phyloP scores from a whole-genome alignment of 2,797 vertebrate species.

The Alauda arvensis region DNA sequence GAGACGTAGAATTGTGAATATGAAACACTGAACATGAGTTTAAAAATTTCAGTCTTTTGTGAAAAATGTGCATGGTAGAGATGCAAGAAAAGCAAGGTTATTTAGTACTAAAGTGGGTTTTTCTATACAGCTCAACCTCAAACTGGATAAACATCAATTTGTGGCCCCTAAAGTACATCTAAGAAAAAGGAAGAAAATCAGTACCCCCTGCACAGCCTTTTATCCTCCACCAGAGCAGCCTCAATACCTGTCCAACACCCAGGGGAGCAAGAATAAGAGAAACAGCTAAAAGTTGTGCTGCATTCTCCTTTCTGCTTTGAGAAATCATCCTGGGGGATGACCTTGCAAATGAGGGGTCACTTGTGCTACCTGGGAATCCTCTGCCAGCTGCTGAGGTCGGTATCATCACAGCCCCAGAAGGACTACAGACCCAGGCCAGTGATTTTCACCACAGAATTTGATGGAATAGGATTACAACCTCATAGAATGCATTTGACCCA shows the following conservation, averaged over 20 bases:
- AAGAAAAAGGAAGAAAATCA: neutral
- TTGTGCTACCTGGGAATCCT: neutral
- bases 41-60: neutral
- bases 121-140: neutral
- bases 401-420: neutral
- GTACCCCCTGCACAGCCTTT: neutral
- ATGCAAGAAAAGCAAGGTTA: neutral
- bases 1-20: neutral
- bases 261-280: neutral
- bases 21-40: neutral
- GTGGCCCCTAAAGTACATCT: neutral
- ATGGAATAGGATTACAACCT: conserved; percentile 16
- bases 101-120: neutral
- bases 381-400: neutral
- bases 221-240: neutral
- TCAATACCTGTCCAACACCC: neutral
- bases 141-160: neutral
- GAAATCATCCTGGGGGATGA: neutral
- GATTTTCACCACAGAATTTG: neutral
- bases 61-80: neutral
- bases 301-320: neutral
- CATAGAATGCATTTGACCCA: neutral
- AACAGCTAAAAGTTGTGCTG: neutral
- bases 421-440: neutral
- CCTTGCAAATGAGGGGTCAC: neutral